These are phyloP conservation scores for Sipha flava DNA, from an alignment of 1,140 invertebrate genomes.

Conservation along the genomic window DNA sequence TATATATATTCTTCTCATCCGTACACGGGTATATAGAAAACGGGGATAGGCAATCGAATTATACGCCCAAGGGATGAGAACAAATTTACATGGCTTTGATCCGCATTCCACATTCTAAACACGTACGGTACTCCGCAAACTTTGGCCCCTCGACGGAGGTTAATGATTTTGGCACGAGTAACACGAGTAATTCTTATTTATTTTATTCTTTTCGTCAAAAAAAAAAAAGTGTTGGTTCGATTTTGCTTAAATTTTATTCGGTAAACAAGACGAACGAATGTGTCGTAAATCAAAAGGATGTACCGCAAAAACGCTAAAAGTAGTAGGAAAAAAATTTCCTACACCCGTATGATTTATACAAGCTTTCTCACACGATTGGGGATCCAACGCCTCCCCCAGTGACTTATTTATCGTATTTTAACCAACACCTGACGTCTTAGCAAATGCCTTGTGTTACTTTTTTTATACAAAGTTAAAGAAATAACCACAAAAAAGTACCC, in stretches of 20 bases:
- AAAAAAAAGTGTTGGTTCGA: background rate
- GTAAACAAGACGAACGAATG: background rate
- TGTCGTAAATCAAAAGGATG: conserved; percentile 14
- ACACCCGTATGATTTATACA: conserved; percentile 14
- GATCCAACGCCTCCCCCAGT: background rate
- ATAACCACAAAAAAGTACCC: background rate
- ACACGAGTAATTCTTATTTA: conserved; percentile 8
- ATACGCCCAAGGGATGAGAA: conserved; percentile 25
- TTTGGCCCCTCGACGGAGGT: background rate
- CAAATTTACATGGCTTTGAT: conserved; percentile 32
- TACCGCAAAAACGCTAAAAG: background rate
- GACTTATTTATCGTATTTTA: conserved; percentile 29
- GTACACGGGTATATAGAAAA: background rate
- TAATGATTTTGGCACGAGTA: conserved; percentile 22
- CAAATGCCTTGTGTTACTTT: background rate
- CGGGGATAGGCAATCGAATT: conserved; percentile 17
- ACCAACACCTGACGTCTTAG: conserved; percentile 23
- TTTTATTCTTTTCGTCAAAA: background rate
- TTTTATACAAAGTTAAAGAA: background rate
- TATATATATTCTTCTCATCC: too few relatives aligned
- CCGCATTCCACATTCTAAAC: background rate
- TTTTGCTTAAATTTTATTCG: background rate
- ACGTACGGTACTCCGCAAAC: conserved; percentile 14
- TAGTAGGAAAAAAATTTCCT: background rate
- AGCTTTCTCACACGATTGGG: background rate